These are phyloP conservation scores for Hyla sarda DNA, from an alignment of 2,113 vertebrate genomes.

Conservation along the genomic window DNA sequence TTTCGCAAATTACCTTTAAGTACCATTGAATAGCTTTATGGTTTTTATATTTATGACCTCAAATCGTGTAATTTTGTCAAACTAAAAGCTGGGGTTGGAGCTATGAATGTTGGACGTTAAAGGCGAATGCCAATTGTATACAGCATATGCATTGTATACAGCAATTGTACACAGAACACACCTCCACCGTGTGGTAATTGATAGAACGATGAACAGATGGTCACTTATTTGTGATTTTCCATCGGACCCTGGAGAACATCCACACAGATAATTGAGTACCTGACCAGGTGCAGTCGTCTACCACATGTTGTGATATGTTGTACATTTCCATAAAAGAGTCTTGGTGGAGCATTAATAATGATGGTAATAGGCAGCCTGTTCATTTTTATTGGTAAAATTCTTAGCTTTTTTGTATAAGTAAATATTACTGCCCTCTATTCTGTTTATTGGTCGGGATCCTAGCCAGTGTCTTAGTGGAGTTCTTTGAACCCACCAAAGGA, in stretches of 20 bases:
- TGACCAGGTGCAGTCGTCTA: neutral
- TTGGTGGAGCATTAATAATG: neutral
- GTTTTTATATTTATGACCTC: neutral
- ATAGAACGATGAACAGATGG: neutral
- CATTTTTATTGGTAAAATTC: neutral
- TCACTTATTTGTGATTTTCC: neutral
- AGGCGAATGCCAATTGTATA: neutral
- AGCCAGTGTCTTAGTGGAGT: neutral
- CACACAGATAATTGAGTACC: neutral
- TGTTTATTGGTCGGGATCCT: neutral
- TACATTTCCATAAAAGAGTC: neutral
- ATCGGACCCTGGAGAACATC: neutral
- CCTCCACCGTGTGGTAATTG: neutral
- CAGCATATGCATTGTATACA: neutral
- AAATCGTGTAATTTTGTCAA: neutral
- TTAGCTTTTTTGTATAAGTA: neutral
- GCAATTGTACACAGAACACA: too few species aligned
- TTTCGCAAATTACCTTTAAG: neutral
- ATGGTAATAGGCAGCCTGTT: neutral
- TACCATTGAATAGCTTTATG: neutral
- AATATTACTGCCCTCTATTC: neutral
- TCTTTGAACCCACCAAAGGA: too few species aligned
- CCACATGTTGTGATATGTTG: neutral
- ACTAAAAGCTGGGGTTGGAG: neutral
- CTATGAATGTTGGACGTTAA: neutral